Evolutionary conservation across 2,113 vertebrate species (phyloP).

Genomic region (Peromyscus maniculatus): DNA sequence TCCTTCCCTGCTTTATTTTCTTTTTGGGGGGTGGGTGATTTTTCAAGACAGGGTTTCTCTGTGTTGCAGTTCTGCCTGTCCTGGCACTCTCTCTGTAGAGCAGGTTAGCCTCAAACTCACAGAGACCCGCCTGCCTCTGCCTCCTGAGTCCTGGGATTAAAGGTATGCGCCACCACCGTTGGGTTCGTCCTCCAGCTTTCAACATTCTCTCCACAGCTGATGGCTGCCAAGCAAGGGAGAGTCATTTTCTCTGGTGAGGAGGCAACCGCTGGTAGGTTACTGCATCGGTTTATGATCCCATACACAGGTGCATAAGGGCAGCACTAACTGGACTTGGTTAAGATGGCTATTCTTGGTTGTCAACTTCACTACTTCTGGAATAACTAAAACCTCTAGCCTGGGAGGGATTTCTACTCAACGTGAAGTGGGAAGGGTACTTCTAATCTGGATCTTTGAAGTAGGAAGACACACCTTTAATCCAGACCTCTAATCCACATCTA

Average conservation of each 20-base stretch:
- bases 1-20: neutral
- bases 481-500: neutral
- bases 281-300: neutral
- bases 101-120: neutral
- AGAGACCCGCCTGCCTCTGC: neutral
- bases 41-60: neutral
- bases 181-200: fast-evolving
- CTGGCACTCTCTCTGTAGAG: neutral
- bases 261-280: too few species aligned
- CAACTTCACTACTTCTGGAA: neutral
- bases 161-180: neutral
- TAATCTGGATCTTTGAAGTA: neutral
- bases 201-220: too few species aligned
- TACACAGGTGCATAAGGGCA: too few species aligned
- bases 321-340: too few species aligned
- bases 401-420: neutral
- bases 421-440: neutral
- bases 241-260: too few species aligned
- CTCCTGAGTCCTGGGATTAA: neutral
- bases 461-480: neutral
- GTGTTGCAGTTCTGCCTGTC: neutral
- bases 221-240: neutral
- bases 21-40: neutral
- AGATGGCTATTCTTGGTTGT: neutral
- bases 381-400: neutral